Evolutionary conservation across 2,797 vertebrate genomes (phyloP).

Genomic region (Pangasius larnaudii): DNA sequence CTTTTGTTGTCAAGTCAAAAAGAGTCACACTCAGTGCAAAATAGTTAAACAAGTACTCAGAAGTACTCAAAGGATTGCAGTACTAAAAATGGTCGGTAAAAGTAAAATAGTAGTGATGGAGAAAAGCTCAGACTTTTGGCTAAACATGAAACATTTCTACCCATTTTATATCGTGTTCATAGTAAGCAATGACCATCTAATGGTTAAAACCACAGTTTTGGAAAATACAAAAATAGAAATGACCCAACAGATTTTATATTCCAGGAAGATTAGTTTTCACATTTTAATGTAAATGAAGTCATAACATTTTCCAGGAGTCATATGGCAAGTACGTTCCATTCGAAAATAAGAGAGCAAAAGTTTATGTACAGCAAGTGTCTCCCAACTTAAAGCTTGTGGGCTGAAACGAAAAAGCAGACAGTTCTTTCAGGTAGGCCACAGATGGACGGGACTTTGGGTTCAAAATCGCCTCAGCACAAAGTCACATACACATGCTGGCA

Average conservation of each 20-base stretch:
- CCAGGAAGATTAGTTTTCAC: conserved; percentile 55
- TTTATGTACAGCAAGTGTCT: conserved; percentile 71
- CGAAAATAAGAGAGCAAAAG: conserved; percentile 45
- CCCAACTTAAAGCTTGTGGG: conserved; percentile 65
- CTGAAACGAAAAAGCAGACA: conserved; percentile 57
- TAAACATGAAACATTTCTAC: conserved; percentile 41
- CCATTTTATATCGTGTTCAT: neutral
- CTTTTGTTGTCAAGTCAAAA: conserved; percentile 52
- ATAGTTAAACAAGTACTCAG: conserved; percentile 58
- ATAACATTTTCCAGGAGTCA: conserved; percentile 44
- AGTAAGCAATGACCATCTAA: conserved; percentile 31
- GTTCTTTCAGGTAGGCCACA: conserved; percentile 61
- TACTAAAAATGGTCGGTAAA: neutral
- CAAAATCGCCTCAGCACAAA: conserved; percentile 63
- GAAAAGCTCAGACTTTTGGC: conserved; percentile 28
- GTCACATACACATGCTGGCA: conserved; percentile 62
- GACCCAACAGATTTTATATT: conserved; percentile 45
- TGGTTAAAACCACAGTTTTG: conserved; percentile 45
- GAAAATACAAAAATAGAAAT: conserved; percentile 61
- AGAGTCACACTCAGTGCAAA: conserved; percentile 69
- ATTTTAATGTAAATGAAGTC: conserved; percentile 49
- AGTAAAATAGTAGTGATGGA: neutral
- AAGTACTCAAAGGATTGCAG: conserved; percentile 36
- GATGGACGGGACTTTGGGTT: conserved; percentile 62
- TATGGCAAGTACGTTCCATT: conserved; percentile 51